phyloP scores from a whole-genome alignment of 2,797 vertebrate genomes.

The Brachymystax lenok region DNA sequence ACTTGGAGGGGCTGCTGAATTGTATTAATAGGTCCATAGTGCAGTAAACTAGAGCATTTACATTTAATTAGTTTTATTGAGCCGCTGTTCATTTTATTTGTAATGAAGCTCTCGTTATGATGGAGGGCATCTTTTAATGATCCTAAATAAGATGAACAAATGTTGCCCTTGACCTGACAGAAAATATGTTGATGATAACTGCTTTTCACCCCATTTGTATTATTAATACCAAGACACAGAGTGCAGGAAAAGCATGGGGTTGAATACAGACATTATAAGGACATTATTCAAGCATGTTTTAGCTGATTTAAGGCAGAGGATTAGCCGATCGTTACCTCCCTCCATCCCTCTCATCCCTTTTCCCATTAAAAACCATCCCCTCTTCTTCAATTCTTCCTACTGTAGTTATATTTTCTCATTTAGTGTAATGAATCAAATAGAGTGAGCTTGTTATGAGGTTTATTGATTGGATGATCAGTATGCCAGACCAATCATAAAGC shows the following conservation, averaged over 20 bases:
- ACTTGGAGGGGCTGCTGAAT: conserved; percentile 84
- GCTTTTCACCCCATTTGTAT: conserved; percentile 54
- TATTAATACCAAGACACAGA: conserved; percentile 68
- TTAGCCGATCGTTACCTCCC: conserved; percentile 22
- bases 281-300: conserved; percentile 62
- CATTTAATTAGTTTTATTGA: conserved; percentile 95
- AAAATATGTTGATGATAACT: conserved; percentile 52
- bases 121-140: conserved; percentile 86
- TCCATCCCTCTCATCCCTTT: neutral
- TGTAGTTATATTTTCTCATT: conserved; percentile 48
- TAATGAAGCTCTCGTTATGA: conserved; percentile 86
- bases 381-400: neutral
- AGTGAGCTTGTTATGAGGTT: conserved; percentile 50
- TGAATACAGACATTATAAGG: conserved; percentile 71
- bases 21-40: conserved; percentile 84
- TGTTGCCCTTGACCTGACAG: conserved; percentile 59
- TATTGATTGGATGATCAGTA: conserved; percentile 50
- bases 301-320: conserved; percentile 56
- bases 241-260: conserved; percentile 69
- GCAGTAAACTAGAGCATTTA: conserved; percentile 89
- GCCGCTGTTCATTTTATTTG: conserved; percentile 83
- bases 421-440: conserved; percentile 50
- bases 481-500: conserved; percentile 41
- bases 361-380: neutral
- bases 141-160: conserved; percentile 80